These are phyloP conservation scores for Stegana nigrithorax DNA, from an alignment of 2,888 invertebrate species.

Conservation along the genomic window DNA sequence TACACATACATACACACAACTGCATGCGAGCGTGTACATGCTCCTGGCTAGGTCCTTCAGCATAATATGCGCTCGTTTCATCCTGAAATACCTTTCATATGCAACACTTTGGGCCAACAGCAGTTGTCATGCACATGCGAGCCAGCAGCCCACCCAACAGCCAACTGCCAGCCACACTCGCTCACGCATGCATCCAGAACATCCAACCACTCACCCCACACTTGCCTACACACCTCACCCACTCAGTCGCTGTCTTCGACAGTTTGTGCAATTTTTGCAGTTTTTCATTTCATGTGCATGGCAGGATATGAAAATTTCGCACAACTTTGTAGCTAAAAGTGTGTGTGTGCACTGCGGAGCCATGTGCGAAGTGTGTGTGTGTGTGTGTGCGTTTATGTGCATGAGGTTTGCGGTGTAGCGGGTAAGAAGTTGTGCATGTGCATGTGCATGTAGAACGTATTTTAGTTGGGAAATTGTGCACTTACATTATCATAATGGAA, in stretches of 20 bases:
- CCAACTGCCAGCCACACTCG: slow-evolving; percentile 21
- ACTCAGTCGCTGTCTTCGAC: slow-evolving; percentile 41
- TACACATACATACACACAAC: slow-evolving; percentile 42
- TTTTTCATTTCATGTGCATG: slow-evolving; percentile 57
- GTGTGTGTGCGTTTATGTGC: slow-evolving; percentile 11
- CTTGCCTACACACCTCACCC: slow-evolving; percentile 30
- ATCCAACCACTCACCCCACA: background rate
- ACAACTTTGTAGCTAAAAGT: slow-evolving; percentile 29
- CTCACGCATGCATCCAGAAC: background rate
- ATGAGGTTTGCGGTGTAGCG: background rate
- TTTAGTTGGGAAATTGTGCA: slow-evolving; percentile 55
- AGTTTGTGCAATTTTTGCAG: slow-evolving; percentile 59
- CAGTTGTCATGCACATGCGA: slow-evolving; percentile 59
- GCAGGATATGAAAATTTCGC: slow-evolving; percentile 59
- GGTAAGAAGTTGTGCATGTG: background rate
- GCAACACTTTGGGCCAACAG: slow-evolving; percentile 51
- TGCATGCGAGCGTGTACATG: no score
- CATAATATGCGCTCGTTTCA: slow-evolving; percentile 15
- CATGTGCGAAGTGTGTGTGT: no score
- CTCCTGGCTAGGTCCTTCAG: background rate
- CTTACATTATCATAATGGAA: slow-evolving; percentile 62
- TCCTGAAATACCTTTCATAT: slow-evolving; percentile 54
- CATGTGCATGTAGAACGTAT: slow-evolving; percentile 30
- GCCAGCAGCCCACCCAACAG: no score
- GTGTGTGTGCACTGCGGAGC: slow-evolving; percentile 22